Base-by-base conservation (phyloP, 1,140 invertebrate genomes). In the Papilio aristodemus region DNA sequence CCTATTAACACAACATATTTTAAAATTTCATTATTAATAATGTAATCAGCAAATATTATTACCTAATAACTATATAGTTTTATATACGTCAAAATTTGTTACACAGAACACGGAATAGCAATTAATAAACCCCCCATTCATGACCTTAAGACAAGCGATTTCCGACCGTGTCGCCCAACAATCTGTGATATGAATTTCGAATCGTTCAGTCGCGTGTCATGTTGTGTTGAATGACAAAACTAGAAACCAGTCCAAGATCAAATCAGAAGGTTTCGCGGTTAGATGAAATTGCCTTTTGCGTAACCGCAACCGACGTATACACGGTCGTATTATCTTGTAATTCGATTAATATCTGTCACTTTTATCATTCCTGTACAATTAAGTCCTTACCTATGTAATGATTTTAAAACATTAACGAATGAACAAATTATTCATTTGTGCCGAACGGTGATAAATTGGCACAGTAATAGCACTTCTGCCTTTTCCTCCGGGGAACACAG, bases 161-260 rank as follows among this genome's bases (percentile, higher is more conserved):
- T 54, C 46, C 46, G 46, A 54, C 17, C 46, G 46, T 25, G 22
- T 10, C 17, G 19, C 22, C 9, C 11, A 54, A 4, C 46, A 54
- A 54, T 22, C 46, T 54, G 46, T 54, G 46, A 54, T 54, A 54
- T 54, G 46, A 54, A 54, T 54, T 54, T 54, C 1, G 19, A 54
- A 25, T 54, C 3, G 46, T 22, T 13, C 11, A 8, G 19, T 54
- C 46, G 46, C 46, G 46, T 54, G 46, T 22, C 11, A 11, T 22
- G 17, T 54, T 10, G 46, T 57, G 32, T 43, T 41, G 46, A 78
- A 78, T 77, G 76, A 77, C 73, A 75, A 79, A 79, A 78, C 71
- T 72, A 74, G 72, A 81, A 83, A 79, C 73, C 77, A 79, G 81
- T 79, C 76, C 81, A 83, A 83, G 80, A 82, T 79, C 82, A 77